Percentiles rank a stretch among this genome's conserved stretches.
phyloP scores from a whole-genome alignment of 2,113 vertebrate species.

The Ammodytes dubius region DNA sequence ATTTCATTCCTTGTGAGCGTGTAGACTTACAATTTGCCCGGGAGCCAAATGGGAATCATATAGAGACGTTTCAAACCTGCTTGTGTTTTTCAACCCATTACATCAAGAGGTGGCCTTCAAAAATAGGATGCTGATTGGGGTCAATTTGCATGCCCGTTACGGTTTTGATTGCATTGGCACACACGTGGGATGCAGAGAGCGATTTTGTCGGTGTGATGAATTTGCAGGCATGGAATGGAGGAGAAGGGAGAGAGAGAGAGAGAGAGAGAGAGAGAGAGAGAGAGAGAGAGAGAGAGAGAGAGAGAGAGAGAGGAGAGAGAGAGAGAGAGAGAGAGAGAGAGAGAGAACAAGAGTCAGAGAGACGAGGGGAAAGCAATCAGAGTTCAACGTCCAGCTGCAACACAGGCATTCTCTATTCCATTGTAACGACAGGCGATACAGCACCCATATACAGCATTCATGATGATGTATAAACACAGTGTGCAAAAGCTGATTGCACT shows the following conservation, averaged over 20 bases:
- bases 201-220: conserved; percentile 56
- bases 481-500: not conserved
- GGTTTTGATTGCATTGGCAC: conserved; percentile 69
- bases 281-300: conserved; percentile 16
- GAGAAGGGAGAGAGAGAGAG: conserved; percentile 12
- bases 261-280: too few relatives aligned
- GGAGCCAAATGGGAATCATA: conserved; percentile 12
- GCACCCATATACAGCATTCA: conserved; percentile 3
- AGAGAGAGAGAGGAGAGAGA: too few relatives aligned
- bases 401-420: conserved; percentile 42
- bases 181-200: conserved; percentile 37
- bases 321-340: too few relatives aligned
- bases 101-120: conserved; percentile 36
- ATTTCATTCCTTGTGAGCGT: conserved; percentile 32
- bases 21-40: conserved; percentile 32
- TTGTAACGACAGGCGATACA: conserved; percentile 15
- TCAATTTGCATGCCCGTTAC: conserved; percentile 54
- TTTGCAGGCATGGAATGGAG: conserved; percentile 46
- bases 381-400: conserved; percentile 55
- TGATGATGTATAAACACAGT: conserved; percentile 43
- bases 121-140: conserved; percentile 70
- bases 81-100: conserved; percentile 50
- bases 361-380: conserved; percentile 68
- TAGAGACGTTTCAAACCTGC: conserved; percentile 34
- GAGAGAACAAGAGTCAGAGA: conserved; percentile 1